These are phyloP conservation scores for Myrmophylax atrothorax DNA, from an alignment of 2,113 vertebrate genomes.

Conservation along the genomic window DNA sequence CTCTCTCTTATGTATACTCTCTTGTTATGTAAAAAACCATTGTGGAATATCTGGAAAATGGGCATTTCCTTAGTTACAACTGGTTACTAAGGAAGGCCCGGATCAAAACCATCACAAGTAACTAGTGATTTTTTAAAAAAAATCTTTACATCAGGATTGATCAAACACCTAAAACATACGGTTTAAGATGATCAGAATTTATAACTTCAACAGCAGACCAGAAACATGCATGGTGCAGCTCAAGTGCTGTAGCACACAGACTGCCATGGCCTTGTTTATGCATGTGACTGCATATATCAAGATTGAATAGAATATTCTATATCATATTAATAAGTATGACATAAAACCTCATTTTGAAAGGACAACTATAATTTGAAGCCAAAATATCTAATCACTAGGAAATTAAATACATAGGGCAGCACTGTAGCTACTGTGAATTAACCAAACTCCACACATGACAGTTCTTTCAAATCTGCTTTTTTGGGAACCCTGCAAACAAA, in stretches of 20 bases:
- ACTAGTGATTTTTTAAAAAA: background rate
- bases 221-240: background rate
- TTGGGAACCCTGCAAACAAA: background rate
- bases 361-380: background rate
- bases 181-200: background rate
- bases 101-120: background rate
- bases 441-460: background rate
- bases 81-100: too few relatives aligned
- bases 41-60: too few relatives aligned
- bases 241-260: fast-evolving
- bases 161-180: background rate
- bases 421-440: background rate
- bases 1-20: too few relatives aligned
- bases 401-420: background rate
- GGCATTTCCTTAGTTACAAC: too few relatives aligned
- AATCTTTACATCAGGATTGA: background rate
- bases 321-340: background rate
- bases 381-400: background rate
- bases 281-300: background rate
- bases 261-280: background rate
- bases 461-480: background rate
- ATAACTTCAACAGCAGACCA: background rate
- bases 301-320: background rate
- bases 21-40: too few relatives aligned
- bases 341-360: background rate